Percentiles rank a stretch among this genome's conserved stretches.
These are phyloP conservation scores for Carabus problematicus DNA, from an alignment of 2,888 invertebrate genomes.

Conservation along the genomic window DNA sequence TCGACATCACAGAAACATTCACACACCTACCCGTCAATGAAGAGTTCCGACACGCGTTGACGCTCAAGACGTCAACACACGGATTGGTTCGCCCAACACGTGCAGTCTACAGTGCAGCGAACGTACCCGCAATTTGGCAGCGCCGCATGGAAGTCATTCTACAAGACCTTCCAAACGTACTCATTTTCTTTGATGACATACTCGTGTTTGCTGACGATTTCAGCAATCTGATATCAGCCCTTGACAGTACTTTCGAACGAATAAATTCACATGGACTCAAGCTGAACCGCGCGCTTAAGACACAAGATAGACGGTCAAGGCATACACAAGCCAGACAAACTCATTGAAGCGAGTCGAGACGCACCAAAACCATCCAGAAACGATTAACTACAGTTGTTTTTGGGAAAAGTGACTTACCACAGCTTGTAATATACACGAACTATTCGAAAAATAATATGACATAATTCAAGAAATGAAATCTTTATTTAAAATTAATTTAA, in stretches of 20 bases:
- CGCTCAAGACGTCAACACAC: conserved; percentile 21
- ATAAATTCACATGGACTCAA: conserved; percentile 31
- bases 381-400: conserved; percentile 37
- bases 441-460: no score
- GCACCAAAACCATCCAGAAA: conserved; percentile 39
- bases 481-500: no score
- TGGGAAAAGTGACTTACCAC: conserved; percentile 41
- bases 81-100: conserved; percentile 25
- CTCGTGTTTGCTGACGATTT: conserved; percentile 25
- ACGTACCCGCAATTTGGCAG: conserved; percentile 27
- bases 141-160: conserved; percentile 20
- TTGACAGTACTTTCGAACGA: conserved; percentile 20
- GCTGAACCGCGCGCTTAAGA: conserved; percentile 32
- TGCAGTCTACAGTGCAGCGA: conserved; percentile 17
- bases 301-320: conserved; percentile 31
- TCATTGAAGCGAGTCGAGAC: conserved; percentile 40
- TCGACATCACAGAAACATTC: conserved; percentile 41
- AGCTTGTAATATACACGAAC: no score
- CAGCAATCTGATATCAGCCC: conserved; percentile 13
- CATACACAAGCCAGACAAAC: conserved; percentile 43
- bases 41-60: conserved; percentile 5
- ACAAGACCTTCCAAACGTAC: conserved; percentile 20
- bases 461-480: no score
- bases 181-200: conserved; percentile 2
- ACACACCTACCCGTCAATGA: conserved; percentile 30